Conservation (phyloP, 2,888 invertebrate genomes). For the Siphonodentalium dalli region DNA sequence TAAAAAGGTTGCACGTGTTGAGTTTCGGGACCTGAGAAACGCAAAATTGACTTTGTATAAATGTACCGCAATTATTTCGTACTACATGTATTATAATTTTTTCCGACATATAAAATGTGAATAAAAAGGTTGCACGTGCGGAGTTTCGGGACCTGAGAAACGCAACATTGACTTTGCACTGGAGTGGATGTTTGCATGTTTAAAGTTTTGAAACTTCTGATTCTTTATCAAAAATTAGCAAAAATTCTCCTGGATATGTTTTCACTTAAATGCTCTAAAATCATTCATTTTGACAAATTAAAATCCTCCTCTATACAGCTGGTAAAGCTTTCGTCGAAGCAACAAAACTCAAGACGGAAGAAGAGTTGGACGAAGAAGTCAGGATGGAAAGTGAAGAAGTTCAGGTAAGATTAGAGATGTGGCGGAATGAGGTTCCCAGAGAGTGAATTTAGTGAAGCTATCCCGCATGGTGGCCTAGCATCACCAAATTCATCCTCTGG, state of each 20-base stretch:
- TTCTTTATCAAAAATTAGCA: background rate
- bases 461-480: too few relatives aligned
- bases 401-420: constrained; percentile 24
- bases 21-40: too few relatives aligned
- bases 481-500: too few relatives aligned
- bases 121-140: too few relatives aligned
- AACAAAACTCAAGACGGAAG: constrained; percentile 52
- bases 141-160: too few relatives aligned
- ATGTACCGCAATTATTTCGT: too few relatives aligned
- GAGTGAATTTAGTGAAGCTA: too few relatives aligned
- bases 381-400: constrained; percentile 44
- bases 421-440: too few relatives aligned
- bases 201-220: background rate
- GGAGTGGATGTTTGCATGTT: background rate
- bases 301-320: constrained; percentile 33
- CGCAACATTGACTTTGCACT: background rate
- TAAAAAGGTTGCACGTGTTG: too few relatives aligned
- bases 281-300: background rate
- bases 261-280: background rate
- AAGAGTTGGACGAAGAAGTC: constrained; percentile 54
- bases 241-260: background rate
- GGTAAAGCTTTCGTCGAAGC: constrained; percentile 57
- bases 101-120: too few relatives aligned
- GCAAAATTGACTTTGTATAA: too few relatives aligned
- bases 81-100: too few relatives aligned